Percentiles rank a stretch among this genome's conserved stretches.
These are phyloP conservation scores for Simalia tracyae DNA, from an alignment of 2,797 vertebrate genomes.

Conservation along the genomic window DNA sequence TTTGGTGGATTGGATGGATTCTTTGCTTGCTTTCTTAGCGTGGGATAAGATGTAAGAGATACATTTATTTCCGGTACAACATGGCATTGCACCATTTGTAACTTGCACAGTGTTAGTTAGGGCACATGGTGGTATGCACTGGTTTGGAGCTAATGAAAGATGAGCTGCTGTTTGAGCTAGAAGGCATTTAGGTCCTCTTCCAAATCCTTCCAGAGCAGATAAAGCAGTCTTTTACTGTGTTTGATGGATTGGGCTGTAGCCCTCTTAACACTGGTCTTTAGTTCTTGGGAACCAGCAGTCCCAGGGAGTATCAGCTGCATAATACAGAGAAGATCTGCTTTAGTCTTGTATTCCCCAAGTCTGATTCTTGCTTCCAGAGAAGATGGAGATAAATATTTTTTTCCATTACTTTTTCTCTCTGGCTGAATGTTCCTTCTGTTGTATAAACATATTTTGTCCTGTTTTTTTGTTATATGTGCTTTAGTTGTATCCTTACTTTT, in stretches of 20 bases:
- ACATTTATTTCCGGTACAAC: not conserved
- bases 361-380: not conserved
- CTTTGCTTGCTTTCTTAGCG: not conserved
- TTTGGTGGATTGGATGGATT: not conserved
- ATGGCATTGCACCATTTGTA: not conserved
- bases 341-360: not conserved
- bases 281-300: not conserved
- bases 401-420: not conserved
- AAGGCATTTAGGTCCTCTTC: not conserved
- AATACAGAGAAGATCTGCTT: not conserved
- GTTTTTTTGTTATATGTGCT: not conserved
- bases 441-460: not conserved
- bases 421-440: not conserved
- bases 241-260: not conserved
- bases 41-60: not conserved
- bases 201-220: not conserved
- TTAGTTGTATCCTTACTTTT: not conserved
- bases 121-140: not conserved
- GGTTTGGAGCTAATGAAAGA: not conserved
- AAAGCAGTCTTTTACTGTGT: too few relatives aligned
- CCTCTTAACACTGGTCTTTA: not conserved
- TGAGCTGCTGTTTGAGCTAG: not conserved
- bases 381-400: not conserved
- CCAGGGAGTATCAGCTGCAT: not conserved
- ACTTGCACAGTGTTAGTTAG: not conserved